These are phyloP conservation scores for Cervus canadensis DNA, from an alignment of 2,113 vertebrate species.

Conservation along the genomic window DNA sequence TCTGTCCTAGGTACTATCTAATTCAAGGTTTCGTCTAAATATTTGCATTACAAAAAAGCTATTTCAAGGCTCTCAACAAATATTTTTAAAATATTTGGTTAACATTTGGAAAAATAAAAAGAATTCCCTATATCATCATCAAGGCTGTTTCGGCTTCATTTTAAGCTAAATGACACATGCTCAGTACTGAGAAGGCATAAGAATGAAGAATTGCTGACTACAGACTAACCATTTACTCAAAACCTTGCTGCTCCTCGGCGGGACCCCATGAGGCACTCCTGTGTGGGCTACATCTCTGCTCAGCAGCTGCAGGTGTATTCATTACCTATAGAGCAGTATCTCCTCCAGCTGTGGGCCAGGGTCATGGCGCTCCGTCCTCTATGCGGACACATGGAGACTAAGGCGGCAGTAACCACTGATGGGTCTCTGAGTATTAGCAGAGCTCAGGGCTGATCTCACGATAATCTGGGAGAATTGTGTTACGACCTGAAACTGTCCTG, in stretches of 20 bases:
- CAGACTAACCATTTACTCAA: conserved; percentile 43
- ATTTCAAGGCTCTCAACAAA: background rate
- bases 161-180: conserved; percentile 35
- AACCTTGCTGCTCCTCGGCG: background rate
- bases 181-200: background rate
- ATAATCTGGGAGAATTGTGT: conserved; percentile 77
- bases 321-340: conserved; percentile 76
- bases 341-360: conserved; percentile 59
- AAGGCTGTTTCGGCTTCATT: background rate
- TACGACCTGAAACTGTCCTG: conserved; percentile 51
- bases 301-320: background rate
- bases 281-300: background rate
- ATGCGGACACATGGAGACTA: conserved; percentile 11
- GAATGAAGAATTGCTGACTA: conserved; percentile 57
- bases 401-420: conserved; percentile 46
- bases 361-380: conserved; percentile 43
- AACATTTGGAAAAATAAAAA: conserved; percentile 10
- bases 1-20: background rate
- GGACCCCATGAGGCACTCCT: background rate
- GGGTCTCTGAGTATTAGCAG: conserved; percentile 69
- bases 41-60: background rate
- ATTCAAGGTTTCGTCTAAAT: background rate
- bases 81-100: background rate
- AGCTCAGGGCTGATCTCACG: conserved; percentile 73
- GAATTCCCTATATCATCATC: background rate